phyloP scores from a whole-genome alignment of 2,797 vertebrate species.

The Decapterus maruadsi region DNA sequence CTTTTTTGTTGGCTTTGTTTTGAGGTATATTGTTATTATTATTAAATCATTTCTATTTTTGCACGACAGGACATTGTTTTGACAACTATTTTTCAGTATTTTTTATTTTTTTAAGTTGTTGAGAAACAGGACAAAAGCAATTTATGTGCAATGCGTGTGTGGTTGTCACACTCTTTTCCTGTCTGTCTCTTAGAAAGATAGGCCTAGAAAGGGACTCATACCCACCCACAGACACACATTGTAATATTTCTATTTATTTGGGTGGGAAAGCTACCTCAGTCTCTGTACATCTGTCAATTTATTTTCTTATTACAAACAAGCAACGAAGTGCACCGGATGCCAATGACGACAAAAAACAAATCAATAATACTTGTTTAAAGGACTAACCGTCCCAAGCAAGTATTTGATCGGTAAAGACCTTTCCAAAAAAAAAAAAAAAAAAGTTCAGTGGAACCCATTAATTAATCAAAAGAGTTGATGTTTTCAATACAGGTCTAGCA shows the following conservation, averaged over 20 bases:
- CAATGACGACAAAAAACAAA: slow-evolving; percentile 11
- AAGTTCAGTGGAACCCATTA: no score
- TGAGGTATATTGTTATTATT: no score
- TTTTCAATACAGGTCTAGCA: no score
- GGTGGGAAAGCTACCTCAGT: neutral
- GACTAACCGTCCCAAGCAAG: slow-evolving; percentile 38
- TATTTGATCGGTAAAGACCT: slow-evolving; percentile 20
- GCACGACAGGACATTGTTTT: slow-evolving; percentile 22
- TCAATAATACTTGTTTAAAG: slow-evolving; percentile 32
- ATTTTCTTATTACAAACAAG: slow-evolving; percentile 35
- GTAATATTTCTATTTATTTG: neutral
- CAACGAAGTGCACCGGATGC: slow-evolving; percentile 22
- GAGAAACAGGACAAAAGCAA: slow-evolving; percentile 1
- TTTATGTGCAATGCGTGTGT: slow-evolving; percentile 1
- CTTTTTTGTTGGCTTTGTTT: slow-evolving; percentile 35
- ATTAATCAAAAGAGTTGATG: no score
- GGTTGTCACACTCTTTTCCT: neutral
- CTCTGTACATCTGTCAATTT: neutral
- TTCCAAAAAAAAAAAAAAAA: neutral
- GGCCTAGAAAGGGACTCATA: neutral
- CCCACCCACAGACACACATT: neutral
- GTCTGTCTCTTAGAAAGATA: neutral
- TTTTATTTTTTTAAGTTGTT: neutral
- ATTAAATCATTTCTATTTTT: slow-evolving; percentile 45
- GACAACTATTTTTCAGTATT: slow-evolving; percentile 18